Evolutionary conservation across 2,797 vertebrate genomes (phyloP).

Genomic region (Poeciliopsis gracilis): DNA sequence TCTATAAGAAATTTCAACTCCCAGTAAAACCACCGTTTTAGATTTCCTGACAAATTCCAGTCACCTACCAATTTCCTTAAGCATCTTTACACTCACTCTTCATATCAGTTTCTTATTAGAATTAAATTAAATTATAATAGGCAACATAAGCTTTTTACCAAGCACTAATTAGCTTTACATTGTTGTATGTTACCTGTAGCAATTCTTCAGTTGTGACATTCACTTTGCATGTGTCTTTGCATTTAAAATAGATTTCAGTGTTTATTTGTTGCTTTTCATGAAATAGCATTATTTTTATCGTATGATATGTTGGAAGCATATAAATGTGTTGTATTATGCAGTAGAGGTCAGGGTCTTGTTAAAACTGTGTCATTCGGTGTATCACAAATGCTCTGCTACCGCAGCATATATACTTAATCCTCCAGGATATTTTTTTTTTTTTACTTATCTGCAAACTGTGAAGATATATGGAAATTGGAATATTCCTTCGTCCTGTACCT

Average conservation of each 20-base stretch:
- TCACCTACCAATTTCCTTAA: background rate
- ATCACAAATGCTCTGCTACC: conserved; percentile 23
- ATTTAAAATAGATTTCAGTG: background rate
- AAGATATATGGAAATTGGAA: conserved; percentile 9
- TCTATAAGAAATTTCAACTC: background rate
- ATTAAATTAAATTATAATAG: background rate
- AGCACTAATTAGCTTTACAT: background rate
- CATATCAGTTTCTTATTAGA: background rate
- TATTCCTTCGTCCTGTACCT: conserved; percentile 24
- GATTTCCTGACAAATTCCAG: background rate
- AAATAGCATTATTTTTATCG: conserved; percentile 4
- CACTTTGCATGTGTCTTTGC: background rate
- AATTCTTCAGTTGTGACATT: background rate
- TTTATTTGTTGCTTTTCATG: conserved; percentile 11
- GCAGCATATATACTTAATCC: conserved; percentile 7
- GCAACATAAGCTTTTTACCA: background rate
- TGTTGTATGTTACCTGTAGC: background rate
- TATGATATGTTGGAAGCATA: background rate
- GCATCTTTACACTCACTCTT: background rate
- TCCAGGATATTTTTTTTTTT: conserved; percentile 33
- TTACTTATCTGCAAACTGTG: conserved; percentile 13
- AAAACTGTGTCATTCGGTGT: conserved; percentile 16
- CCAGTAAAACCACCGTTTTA: background rate
- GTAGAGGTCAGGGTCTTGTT: conserved; percentile 25
- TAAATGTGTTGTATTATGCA: conserved; percentile 1